These are phyloP conservation scores for Telmatochromis sp. DNA, from an alignment of 2,113 vertebrate genomes.

Conservation along the genomic window DNA sequence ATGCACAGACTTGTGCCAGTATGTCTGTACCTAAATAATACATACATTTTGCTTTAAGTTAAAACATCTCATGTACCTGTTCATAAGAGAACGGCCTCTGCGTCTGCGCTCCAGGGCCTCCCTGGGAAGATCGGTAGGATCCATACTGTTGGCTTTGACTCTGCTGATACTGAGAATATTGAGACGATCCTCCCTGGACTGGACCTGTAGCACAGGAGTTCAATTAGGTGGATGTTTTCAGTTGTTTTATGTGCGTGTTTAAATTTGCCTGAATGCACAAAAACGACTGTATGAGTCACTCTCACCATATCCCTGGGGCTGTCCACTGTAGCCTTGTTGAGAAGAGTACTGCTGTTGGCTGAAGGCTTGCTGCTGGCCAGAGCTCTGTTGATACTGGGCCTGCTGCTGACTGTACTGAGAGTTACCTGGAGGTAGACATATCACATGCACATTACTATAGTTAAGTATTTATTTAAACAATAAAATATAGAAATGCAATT, in stretches of 20 bases:
- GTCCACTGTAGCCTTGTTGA: conserved; percentile 85
- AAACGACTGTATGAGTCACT: not conserved
- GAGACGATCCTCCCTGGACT: conserved; percentile 82
- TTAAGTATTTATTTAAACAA: not conserved
- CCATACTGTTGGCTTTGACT: conserved; percentile 88
- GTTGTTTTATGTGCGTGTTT: not conserved
- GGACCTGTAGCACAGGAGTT: conserved; percentile 53
- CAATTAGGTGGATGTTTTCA: not conserved
- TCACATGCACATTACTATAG: not conserved
- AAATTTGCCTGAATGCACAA: not conserved
- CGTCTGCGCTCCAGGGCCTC: conserved; percentile 78
- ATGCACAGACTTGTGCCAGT: not conserved
- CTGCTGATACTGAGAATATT: conserved; percentile 92
- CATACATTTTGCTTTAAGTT: not conserved
- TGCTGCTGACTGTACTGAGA: conserved; percentile 92
- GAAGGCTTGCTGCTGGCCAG: conserved; percentile 82
- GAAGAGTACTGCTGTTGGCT: conserved; percentile 89
- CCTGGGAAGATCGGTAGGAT: conserved; percentile 84
- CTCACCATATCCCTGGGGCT: conserved; percentile 80
- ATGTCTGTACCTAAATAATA: not conserved
- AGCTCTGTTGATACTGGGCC: conserved; percentile 85
- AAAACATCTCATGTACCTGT: conserved; percentile 74
- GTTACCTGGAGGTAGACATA: conserved; percentile 70
- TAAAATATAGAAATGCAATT: not conserved
- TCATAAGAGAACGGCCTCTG: conserved; percentile 90